Base-by-base conservation (phyloP, 1,140 invertebrate species). In the Charaxes varanes region DNA sequence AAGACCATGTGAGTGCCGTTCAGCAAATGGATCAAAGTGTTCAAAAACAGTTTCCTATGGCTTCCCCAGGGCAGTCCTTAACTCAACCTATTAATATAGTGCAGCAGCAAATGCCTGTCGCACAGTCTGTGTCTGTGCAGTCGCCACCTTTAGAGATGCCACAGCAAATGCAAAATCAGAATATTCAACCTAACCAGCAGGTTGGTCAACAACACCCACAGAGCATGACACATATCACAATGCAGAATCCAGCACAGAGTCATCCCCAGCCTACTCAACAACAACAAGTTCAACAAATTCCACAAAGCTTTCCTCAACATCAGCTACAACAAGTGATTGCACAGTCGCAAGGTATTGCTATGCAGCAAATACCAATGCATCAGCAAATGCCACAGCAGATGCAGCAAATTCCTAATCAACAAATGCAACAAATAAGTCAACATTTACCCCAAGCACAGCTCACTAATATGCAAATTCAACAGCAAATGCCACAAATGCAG, bases 291-390 rank as follows among this genome's bases (percentile, higher is more conserved):
- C 81, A 85, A 41, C 77, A 83, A 58, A 85, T 83, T 37, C 78
- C 86, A 28, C 86, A 87, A 52, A 87, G 85, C 49, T 84, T 87
- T 49, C 86, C 86, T 14, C 82, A 86, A 41, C 85, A 86, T 48
- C 86, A 87, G 47, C 54, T 86, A 24, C 85, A 86, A 42, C 86
- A 87, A 72, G 84, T 85, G 10, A 81, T 87, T 42, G 79, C 84
- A 6, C 79, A 83, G 45, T 71, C 83, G 3, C 82, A 84, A 51
- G 79, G 74, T 16, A 79, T 82, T 34, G 62, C 82, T n/a, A 79
- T 81, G 68, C 86, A 85, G 41, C 83, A 81, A 53, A 83, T 81
- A 36, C 78, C 82, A 18, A 81, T 84, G 63, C 81, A 84, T 34
- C 85, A 84, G 31, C 80, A 79, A 62, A 81, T 83, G 68, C 78